Evolutionary conservation across 2,888 invertebrate genomes (phyloP), one percentile per base, ranked within the genome.

Genomic region (Piscicola geometra): DNA sequence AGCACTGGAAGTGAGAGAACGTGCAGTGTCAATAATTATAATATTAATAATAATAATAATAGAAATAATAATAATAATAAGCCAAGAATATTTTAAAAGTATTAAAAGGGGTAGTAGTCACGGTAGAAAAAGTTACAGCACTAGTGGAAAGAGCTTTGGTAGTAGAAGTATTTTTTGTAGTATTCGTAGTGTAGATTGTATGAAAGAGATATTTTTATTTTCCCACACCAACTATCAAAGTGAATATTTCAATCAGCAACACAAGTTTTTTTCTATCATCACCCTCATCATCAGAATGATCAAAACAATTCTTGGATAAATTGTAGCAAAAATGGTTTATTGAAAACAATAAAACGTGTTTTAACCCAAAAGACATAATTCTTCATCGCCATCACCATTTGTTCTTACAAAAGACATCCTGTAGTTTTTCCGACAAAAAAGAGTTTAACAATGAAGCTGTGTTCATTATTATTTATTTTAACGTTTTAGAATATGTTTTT

Each of bases 41-140:
- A 30, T 64, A 64, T 5, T 64, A 64, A n/a, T 64, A 64, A n/a
- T 64, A 64, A n/a, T 64, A 64, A n/a, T 64, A 64, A n/a, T 64
- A 64, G 64, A 12, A 64, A n/a, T 64, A 64, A n/a, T 64, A 64
- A n/a, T 64, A 64, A n/a, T 64, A 64, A 21, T 50, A 50, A n/a
- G n/a, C n/a, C n/a, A n/a, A n/a, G n/a, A n/a, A n/a, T n/a, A n/a
- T n/a, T n/a, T n/a, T n/a, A n/a, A n/a, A n/a, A n/a, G 64, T 64
- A 64, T 5, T 64, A 64, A n/a, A 12, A 64, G 64, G 5, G 21
- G 64, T 64, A 64, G 64, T 64, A 64, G 64, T 64, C 5, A n/a
- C 21, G 21, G 64, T 64, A 64, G 64, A 12, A 64, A n/a, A 12
- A 64, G 64, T 64, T 12, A n/a, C 21, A 64, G 64, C 21, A 64